phyloP scores from a whole-genome alignment of 2,888 invertebrate genomes.

The Trichacis sp. region DNA sequence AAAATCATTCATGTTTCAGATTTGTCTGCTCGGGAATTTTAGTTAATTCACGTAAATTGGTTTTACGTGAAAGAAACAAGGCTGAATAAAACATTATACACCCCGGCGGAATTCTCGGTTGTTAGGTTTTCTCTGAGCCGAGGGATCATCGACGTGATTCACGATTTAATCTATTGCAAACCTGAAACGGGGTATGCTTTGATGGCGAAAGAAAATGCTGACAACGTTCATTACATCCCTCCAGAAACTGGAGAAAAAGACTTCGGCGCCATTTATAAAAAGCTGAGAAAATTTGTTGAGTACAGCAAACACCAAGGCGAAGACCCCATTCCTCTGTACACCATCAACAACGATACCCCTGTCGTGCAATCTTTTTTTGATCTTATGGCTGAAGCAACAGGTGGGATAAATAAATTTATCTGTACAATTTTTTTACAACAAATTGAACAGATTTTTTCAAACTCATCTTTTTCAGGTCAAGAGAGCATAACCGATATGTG shows the following conservation, averaged over 20 bases:
- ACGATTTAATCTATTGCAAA: conserved; percentile 65
- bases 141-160: conserved; percentile 63
- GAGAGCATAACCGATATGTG: conserved; percentile 7
- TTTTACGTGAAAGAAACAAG: conserved; percentile 53
- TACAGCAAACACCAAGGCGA: conserved; percentile 27
- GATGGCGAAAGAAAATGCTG: conserved; percentile 67
- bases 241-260: conserved; percentile 53
- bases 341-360: conserved; percentile 43
- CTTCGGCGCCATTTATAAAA: conserved; percentile 63
- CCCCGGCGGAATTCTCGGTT: conserved; percentile 72
- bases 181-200: conserved; percentile 69
- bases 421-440: no score
- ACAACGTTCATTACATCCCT: conserved; percentile 70
- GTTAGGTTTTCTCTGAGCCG: conserved; percentile 68
- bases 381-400: conserved; percentile 37
- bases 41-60: conserved; percentile 64
- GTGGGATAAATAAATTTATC: no score
- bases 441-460: no score
- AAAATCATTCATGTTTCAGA: conserved; percentile 43
- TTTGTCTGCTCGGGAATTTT: conserved; percentile 52
- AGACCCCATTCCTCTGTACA: conserved; percentile 69
- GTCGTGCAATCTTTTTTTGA: conserved; percentile 45
- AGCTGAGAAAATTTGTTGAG: conserved; percentile 63
- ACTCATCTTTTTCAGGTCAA: conserved; percentile 12
- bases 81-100: conserved; percentile 53